Evolutionary conservation across 2,113 vertebrate species (phyloP), one percentile per base, ranked within the genome.

Genomic region (Tyto alba): DNA sequence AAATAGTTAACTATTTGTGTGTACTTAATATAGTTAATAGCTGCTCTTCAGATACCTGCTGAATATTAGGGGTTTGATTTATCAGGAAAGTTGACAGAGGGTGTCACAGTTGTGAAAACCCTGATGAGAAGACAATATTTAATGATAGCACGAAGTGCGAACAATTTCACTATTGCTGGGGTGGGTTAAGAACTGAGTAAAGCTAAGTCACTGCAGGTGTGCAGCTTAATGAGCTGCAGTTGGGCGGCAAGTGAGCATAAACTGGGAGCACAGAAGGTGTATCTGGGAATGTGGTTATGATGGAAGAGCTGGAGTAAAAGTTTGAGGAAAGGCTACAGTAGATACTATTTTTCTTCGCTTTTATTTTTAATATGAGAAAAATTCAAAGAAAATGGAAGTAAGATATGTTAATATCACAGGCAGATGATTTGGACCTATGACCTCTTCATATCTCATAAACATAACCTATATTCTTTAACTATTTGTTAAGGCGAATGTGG

Each of bases 121-220:
- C 12, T 30, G 9, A 73, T 23, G 14, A 67, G 40, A 84, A 85
- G 29, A 45, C 11, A 47, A 14, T 62, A 66, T 68, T 80, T 80
- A 88, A 76, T 48, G 11, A 32, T 2, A n/a, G 11, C 1, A 1
- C 64, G 52, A 74, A 66, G 9, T 66, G 38, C 12, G 53, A 76
- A 57, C 3, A 2, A 64, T 76, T 76, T 89, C 23, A 11, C 32
- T 66, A 26, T 40, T 91, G 36, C 50, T 66, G 32, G 30, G 16
- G 26, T 32, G 22, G 11, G 6, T 57, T 83, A 41, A 77, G 63
- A 85, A 32, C n/a, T 68, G 72, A 50, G 20, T 66, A 55, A 90
- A 85, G 38, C 32, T 88, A 88, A 88, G 78, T 85, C 75, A 69
- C 59, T 93, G 88, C 93, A 96, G 94, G 74, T 95, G 95, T 94